phyloP scores from a whole-genome alignment of 2,888 invertebrate genomes.

The Rhimphoctona megacephalus region DNA sequence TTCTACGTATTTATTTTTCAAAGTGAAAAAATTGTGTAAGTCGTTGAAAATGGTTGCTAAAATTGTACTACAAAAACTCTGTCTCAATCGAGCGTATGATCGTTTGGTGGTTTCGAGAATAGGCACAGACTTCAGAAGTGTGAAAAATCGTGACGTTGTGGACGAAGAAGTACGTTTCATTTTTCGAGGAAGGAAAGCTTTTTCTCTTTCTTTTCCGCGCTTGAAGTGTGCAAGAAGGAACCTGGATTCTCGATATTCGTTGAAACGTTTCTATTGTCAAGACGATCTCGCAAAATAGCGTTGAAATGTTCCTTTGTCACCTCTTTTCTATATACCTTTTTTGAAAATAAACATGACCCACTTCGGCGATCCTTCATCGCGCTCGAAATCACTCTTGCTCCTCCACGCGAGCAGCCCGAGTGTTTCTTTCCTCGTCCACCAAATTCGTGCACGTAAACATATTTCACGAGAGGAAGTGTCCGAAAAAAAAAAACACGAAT shows the following conservation, averaged over 20 bases:
- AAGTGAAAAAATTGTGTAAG: background rate
- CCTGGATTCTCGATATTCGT: constrained; percentile 43
- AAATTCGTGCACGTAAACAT: constrained; percentile 27
- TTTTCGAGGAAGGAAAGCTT: background rate
- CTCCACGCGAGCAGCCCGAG: background rate
- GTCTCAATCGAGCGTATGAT: background rate
- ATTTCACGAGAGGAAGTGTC: constrained; percentile 27
- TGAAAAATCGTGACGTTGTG: background rate
- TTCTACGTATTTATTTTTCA: background rate
- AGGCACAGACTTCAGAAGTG: background rate
- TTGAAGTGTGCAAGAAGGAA: background rate
- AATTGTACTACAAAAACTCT: background rate
- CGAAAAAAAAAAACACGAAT: constrained; percentile 20
- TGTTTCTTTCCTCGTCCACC: constrained; percentile 17
- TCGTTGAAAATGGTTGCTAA: background rate
- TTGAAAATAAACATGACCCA: constrained; percentile 66
- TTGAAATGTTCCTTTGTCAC: constrained; percentile 61
- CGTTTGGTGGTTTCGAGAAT: background rate
- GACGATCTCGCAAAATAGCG: constrained; percentile 29
- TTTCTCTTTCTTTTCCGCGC: background rate
- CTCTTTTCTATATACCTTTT: constrained; percentile 48
- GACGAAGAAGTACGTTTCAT: constrained; percentile 2
- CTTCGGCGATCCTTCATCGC: constrained; percentile 48
- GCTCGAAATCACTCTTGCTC: constrained; percentile 11
- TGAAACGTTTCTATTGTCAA: constrained; percentile 58